These are phyloP conservation scores for Panthera tigris DNA, from an alignment of 2,113 vertebrate genomes.

Conservation along the genomic window DNA sequence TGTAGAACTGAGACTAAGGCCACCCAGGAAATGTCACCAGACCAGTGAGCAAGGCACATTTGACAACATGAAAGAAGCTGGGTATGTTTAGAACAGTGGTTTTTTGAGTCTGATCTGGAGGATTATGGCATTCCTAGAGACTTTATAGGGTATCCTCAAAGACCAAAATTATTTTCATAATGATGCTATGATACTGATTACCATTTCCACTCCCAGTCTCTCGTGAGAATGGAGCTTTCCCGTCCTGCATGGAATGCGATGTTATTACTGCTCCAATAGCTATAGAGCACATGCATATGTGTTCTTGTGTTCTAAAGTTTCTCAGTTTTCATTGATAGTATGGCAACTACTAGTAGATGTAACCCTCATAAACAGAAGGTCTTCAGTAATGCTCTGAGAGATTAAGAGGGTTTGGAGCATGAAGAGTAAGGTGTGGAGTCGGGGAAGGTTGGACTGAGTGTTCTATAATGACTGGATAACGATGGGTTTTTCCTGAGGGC, in stretches of 20 bases:
- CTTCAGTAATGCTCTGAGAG: too few relatives aligned
- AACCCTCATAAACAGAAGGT: not conserved
- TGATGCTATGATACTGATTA: not conserved
- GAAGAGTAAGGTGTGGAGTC: not conserved
- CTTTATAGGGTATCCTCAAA: not conserved
- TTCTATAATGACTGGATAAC: not conserved
- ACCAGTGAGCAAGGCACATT: not conserved
- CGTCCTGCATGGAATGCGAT: rapidly evolving
- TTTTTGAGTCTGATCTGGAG: not conserved
- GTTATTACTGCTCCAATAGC: not conserved
- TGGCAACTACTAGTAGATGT: not conserved
- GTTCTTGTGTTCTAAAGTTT: not conserved
- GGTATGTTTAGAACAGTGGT: not conserved
- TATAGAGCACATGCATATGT: not conserved
- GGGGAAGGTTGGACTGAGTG: not conserved
- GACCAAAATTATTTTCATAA: not conserved
- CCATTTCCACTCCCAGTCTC: not conserved
- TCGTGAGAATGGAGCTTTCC: not conserved
- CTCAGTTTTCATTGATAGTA: not conserved
- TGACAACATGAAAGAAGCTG: not conserved
- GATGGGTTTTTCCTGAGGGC: not conserved
- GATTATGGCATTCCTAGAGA: not conserved
- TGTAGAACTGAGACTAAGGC: not conserved
- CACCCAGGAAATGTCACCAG: not conserved
- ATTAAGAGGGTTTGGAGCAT: not conserved